These are phyloP conservation scores for Epicauta chinensis DNA, from an alignment of 1,140 invertebrate genomes.

Conservation along the genomic window DNA sequence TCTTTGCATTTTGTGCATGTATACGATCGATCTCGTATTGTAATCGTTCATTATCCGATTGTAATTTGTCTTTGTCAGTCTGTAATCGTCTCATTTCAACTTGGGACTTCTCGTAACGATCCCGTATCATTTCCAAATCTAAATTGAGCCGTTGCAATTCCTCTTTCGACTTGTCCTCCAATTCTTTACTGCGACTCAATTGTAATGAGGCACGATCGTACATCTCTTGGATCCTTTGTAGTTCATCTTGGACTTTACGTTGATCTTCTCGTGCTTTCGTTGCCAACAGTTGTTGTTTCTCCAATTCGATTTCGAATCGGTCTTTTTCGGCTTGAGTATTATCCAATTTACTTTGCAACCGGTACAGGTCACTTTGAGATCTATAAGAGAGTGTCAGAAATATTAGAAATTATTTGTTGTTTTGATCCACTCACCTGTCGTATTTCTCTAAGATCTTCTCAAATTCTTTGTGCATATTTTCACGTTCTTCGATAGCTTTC, in stretches of 20 bases:
- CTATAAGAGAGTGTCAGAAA: conserved; percentile 43
- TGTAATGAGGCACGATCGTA: conserved; percentile 80
- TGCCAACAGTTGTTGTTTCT: conserved; percentile 72
- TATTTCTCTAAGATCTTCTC: conserved; percentile 90
- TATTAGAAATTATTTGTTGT: background rate
- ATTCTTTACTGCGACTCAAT: conserved; percentile 76
- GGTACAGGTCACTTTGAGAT: conserved; percentile 80
- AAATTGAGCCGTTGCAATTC: conserved; percentile 73
- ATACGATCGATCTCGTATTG: conserved; percentile 79
- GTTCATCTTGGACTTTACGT: conserved; percentile 78
- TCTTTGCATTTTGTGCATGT: conserved; percentile 75
- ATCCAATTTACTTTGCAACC: conserved; percentile 81
- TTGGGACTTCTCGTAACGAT: conserved; percentile 82
- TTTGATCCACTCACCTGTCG: conserved; percentile 67
- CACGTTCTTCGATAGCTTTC: conserved; percentile 82
- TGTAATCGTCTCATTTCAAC: conserved; percentile 74
- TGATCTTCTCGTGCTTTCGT: conserved; percentile 79
- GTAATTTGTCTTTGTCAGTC: conserved; percentile 78
- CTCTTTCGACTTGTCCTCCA: conserved; percentile 85
- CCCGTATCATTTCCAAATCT: conserved; percentile 79
- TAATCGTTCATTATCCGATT: conserved; percentile 76
- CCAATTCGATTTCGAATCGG: conserved; percentile 74
- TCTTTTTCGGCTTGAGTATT: conserved; percentile 81
- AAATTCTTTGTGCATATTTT: conserved; percentile 80
- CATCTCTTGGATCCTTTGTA: conserved; percentile 75